A percentile compares a stretch with the other conserved stretches of the same genome.
Conservation (phyloP, 1,140 invertebrate genomes). For the Musca vetustissima region DNA sequence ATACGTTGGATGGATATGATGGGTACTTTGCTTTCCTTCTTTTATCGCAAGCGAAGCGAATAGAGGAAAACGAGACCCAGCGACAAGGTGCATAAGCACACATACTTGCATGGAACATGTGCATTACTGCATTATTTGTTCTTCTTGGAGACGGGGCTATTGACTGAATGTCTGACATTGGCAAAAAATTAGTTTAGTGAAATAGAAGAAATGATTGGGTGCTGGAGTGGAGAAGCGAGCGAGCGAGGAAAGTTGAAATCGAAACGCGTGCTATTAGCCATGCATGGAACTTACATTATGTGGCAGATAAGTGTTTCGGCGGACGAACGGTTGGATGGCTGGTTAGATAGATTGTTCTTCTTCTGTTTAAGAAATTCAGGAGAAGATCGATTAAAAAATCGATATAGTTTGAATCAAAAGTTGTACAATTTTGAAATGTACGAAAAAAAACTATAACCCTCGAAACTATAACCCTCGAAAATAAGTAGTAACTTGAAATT, state of each 20-base stretch:
- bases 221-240: background rate
- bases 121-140: background rate
- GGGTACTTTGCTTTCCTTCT: background rate
- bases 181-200: background rate
- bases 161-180: background rate
- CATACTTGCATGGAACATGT: background rate
- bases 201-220: too few relatives aligned
- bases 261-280: slow-evolving; percentile 9
- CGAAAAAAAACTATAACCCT: too few relatives aligned
- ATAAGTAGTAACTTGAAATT: too few relatives aligned
- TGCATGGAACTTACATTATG: background rate
- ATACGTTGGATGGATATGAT: background rate
- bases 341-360: background rate
- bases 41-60: background rate
- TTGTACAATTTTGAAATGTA: too few relatives aligned
- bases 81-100: background rate
- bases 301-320: background rate
- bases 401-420: too few relatives aligned
- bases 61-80: background rate
- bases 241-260: too few relatives aligned
- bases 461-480: too few relatives aligned
- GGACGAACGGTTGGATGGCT: background rate
- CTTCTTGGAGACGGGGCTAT: too few relatives aligned
- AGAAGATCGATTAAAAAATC: too few relatives aligned
- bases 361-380: too few relatives aligned